A percentile compares a stretch with the other conserved stretches of the same genome.
Conservation (phyloP, 2,113 vertebrate species). For the Orientallactaga bullata region DNA sequence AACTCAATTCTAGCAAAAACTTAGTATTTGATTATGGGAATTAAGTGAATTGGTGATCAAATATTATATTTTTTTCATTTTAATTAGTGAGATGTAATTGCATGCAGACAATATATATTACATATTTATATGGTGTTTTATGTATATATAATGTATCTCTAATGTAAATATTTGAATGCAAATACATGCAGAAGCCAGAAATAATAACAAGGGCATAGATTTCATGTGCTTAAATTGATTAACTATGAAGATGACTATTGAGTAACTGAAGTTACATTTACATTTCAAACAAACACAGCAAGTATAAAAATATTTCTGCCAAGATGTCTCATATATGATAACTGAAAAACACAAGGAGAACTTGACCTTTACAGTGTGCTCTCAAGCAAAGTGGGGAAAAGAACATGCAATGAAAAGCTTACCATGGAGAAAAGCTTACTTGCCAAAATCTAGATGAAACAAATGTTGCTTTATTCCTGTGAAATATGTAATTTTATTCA, state of each 20-base stretch:
- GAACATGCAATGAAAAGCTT: conserved; percentile 5
- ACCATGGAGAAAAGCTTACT: conserved; percentile 26
- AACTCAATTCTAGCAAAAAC: background rate
- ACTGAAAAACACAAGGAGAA: conserved; percentile 12
- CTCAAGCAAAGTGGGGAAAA: conserved; percentile 49
- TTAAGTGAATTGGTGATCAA: background rate
- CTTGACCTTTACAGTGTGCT: conserved; percentile 38
- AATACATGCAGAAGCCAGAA: background rate
- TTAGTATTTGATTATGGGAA: background rate
- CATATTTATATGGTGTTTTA: too few relatives aligned
- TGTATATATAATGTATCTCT: background rate
- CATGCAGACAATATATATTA: too few relatives aligned
- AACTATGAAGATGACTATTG: background rate
- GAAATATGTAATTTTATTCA: background rate
- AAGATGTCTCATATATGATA: conserved; percentile 1
- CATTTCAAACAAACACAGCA: conserved; percentile 19
- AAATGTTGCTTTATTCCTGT: conserved; percentile 21
- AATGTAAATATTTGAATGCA: conserved; percentile 38
- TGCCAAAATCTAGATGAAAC: conserved; percentile 56
- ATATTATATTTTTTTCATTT: background rate
- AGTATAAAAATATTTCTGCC: background rate
- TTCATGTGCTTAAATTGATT: conserved; percentile 15
- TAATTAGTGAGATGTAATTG: background rate
- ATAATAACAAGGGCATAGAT: background rate
- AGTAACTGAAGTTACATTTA: conserved; percentile 49